Conservation (phyloP, 2,797 vertebrate species). For the Hyperoplus immaculatus region DNA sequence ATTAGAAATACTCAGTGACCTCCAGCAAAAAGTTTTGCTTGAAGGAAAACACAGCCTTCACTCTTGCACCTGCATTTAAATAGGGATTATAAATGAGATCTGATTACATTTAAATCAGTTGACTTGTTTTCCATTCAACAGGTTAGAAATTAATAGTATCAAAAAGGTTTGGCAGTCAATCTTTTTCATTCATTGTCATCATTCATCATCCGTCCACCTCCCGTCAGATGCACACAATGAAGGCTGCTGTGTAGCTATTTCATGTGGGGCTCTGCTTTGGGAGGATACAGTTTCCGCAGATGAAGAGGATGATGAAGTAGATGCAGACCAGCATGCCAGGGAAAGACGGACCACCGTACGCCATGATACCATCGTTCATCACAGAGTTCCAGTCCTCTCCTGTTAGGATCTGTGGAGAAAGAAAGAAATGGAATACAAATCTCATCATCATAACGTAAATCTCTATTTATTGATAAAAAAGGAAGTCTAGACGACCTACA, state of each 20-base stretch:
- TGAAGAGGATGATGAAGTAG: slow-evolving; percentile 99
- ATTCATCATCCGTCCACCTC: not conserved
- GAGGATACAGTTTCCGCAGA: slow-evolving; percentile 96
- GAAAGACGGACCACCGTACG: slow-evolving; percentile 98
- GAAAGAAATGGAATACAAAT: not conserved
- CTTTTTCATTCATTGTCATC: slow-evolving; percentile 7
- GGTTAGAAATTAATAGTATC: slow-evolving; percentile 11
- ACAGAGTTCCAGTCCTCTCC: slow-evolving; percentile 99
- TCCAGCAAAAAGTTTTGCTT: not conserved
- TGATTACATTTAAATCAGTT: slow-evolving; percentile 14
- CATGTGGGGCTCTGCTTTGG: not conserved
- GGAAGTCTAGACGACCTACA: no score
- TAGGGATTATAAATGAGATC: not conserved
- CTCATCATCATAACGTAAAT: not conserved
- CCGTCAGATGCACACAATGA: not conserved
- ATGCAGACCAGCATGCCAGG: slow-evolving; percentile 99
- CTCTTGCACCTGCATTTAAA: slow-evolving; percentile 19
- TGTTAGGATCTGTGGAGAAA: slow-evolving; percentile 91
- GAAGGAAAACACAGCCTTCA: not conserved
- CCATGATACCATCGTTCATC: slow-evolving; percentile 99
- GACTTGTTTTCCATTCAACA: slow-evolving; percentile 9
- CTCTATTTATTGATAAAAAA: no score
- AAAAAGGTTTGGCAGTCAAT: not conserved
- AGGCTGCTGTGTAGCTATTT: not conserved
- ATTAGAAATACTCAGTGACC: not conserved